A percentile compares a stretch with the other conserved stretches of the same genome.
phyloP scores from a whole-genome alignment of 2,888 invertebrate species.

The Hydrotaea diabolus region DNA sequence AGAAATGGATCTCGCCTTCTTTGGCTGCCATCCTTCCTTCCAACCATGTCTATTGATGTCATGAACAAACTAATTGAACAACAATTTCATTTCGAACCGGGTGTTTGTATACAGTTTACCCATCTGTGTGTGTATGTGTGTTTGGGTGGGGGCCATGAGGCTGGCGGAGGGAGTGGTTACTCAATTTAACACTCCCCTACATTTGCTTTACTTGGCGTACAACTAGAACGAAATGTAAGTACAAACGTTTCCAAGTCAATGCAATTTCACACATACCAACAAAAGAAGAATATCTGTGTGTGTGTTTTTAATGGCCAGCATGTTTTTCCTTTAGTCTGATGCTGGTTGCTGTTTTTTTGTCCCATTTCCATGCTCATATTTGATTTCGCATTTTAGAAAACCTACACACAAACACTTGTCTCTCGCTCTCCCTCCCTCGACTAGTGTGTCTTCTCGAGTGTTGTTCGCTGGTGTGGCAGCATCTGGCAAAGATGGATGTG shows the following conservation, averaged over 20 bases:
- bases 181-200: background rate
- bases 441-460: background rate
- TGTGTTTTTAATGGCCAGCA: no score
- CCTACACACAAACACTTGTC: no score
- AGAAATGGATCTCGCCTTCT: background rate
- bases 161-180: no score
- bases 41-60: background rate
- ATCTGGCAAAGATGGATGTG: background rate
- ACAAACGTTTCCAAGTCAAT: background rate
- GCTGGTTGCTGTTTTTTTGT: background rate
- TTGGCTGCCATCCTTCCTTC: background rate
- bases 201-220: background rate
- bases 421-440: no score
- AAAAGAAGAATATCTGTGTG: no score
- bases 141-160: no score
- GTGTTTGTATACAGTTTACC: no score
- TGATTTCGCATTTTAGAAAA: background rate
- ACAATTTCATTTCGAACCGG: background rate
- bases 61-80: slow-evolving; percentile 9
- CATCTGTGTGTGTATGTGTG: background rate
- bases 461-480: background rate
- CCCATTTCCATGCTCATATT: background rate
- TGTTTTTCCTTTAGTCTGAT: background rate
- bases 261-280: background rate
- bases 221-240: background rate